Conservation (phyloP, 2,888 invertebrate genomes). For the Blastobasis lacticolella region DNA sequence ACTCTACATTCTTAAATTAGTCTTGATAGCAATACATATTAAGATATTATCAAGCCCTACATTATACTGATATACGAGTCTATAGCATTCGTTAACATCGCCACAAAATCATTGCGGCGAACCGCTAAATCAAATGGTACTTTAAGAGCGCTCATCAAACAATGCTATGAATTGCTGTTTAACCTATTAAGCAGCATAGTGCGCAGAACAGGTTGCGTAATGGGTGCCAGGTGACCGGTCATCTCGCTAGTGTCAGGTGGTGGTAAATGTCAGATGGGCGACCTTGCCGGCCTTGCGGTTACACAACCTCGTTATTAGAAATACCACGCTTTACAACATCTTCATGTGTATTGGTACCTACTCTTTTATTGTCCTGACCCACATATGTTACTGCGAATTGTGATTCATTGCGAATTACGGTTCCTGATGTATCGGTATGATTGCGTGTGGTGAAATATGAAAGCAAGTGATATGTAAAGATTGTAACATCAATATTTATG, state of each 20-base stretch:
- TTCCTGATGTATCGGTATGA: too few relatives aligned
- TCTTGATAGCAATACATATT: too few relatives aligned
- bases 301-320: constrained; percentile 55
- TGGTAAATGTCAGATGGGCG: constrained; percentile 57
- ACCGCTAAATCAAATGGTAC: too few relatives aligned
- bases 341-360: constrained; percentile 17
- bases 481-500: too few relatives aligned
- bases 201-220: constrained; percentile 54
- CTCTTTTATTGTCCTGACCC: constrained; percentile 1
- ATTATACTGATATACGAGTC: too few relatives aligned
- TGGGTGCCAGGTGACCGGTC: constrained; percentile 47
- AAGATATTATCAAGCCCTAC: too few relatives aligned
- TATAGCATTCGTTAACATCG: too few relatives aligned
- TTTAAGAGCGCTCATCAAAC: too few relatives aligned
- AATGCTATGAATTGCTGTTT: constrained; percentile 1
- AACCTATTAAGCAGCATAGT: constrained; percentile 5
- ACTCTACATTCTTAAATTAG: not conserved
- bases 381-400: not conserved
- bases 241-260: constrained; percentile 15
- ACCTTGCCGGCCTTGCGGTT: constrained; percentile 50
- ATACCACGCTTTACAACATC: constrained; percentile 34
- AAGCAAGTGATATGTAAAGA: too few relatives aligned
- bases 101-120: too few relatives aligned
- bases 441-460: too few relatives aligned
- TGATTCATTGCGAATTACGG: too few relatives aligned